phyloP scores from a whole-genome alignment of 2,797 vertebrate species.

The Oreonectes daqikongensis region DNA sequence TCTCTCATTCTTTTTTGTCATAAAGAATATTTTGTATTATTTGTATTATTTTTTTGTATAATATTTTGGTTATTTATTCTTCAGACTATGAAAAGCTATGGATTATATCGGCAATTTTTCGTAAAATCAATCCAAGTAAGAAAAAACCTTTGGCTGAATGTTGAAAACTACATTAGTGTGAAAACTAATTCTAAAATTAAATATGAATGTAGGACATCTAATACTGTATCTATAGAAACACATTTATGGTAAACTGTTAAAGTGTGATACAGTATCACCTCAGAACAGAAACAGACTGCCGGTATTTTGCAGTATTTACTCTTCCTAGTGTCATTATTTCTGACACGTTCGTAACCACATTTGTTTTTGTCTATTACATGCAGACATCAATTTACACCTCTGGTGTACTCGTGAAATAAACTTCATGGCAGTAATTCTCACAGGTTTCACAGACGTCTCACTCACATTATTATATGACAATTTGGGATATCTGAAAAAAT shows the following conservation, averaged over 20 bases:
- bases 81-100: too few relatives aligned
- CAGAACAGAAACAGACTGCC: not conserved
- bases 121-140: too few relatives aligned
- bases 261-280: not conserved
- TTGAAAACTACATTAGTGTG: too few relatives aligned
- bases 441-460: not conserved
- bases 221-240: not conserved
- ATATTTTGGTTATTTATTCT: too few relatives aligned
- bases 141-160: too few relatives aligned
- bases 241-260: not conserved
- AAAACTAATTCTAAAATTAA: too few relatives aligned
- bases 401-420: not conserved
- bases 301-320: not conserved
- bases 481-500: too few relatives aligned
- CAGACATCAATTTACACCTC: slow-evolving; percentile 5
- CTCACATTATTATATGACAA: not conserved
- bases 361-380: not conserved
- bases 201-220: not conserved
- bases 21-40: too few relatives aligned
- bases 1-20: too few relatives aligned
- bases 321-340: not conserved
- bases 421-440: not conserved
- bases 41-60: too few relatives aligned
- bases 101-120: too few relatives aligned
- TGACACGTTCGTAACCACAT: not conserved